These are phyloP conservation scores for Arnoldichthys spilopterus DNA, from an alignment of 2,797 vertebrate genomes.

Conservation along the genomic window DNA sequence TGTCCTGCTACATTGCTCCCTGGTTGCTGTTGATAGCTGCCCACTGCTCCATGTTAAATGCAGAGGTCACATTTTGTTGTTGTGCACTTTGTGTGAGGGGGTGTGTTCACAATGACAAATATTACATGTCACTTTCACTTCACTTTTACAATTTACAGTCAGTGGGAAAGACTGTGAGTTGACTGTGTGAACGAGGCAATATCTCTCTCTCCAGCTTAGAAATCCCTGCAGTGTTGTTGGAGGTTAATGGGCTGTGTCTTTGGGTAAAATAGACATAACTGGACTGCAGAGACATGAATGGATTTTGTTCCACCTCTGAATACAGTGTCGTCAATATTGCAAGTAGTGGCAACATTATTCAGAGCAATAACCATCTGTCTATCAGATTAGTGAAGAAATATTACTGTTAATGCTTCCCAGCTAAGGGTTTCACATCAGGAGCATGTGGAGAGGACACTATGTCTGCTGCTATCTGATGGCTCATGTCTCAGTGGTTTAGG, in stretches of 20 bases:
- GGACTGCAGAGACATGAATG: constrained; percentile 13
- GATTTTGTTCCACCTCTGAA: constrained; percentile 26
- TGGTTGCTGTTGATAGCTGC: no score
- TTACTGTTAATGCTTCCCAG: constrained; percentile 18
- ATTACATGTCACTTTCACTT: no score
- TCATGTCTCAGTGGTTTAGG: background rate
- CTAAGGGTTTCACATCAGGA: constrained; percentile 24
- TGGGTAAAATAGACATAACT: background rate
- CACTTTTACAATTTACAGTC: no score
- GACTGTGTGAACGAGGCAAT: background rate
- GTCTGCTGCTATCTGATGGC: background rate
- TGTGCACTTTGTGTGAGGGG: no score
- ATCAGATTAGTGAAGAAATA: constrained; percentile 43
- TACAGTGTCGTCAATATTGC: constrained; percentile 38
- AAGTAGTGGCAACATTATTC: constrained; percentile 37
- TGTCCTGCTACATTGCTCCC: no score
- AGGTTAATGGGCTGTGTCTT: background rate
- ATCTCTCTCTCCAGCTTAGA: background rate
- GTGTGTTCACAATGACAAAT: no score
- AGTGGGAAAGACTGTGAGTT: background rate
- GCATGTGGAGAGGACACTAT: constrained; percentile 8
- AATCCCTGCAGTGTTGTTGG: background rate
- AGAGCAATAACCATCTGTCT: constrained; percentile 21
- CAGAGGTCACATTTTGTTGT: no score
- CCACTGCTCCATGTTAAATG: no score